Conservation (phyloP, 1,140 invertebrate genomes). For the Euwallacea fornicatus region DNA sequence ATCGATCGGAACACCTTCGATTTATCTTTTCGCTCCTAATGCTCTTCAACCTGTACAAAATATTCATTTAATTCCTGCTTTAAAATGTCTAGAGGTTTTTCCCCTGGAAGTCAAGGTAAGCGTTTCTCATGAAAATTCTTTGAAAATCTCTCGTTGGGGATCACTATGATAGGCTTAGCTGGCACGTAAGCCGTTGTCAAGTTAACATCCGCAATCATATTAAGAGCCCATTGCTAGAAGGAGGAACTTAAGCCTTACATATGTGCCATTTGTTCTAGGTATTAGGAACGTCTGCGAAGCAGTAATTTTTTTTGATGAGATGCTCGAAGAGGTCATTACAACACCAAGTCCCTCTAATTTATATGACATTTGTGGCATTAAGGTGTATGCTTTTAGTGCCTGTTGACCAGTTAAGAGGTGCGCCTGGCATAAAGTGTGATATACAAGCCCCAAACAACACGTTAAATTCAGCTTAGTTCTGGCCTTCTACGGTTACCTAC, state of each 20-base stretch:
- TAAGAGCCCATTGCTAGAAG: conserved; percentile 8
- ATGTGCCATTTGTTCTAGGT: conserved; percentile 23
- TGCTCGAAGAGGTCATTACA: background rate
- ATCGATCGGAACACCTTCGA: background rate
- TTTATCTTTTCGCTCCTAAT: background rate
- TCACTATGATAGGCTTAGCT: conserved; percentile 33
- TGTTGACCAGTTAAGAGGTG: background rate
- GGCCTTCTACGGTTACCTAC: background rate
- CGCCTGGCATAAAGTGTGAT: background rate
- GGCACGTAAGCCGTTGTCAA: conserved; percentile 21
- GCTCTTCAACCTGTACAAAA: background rate
- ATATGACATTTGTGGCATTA: background rate
- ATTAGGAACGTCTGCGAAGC: background rate
- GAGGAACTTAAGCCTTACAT: conserved; percentile 23
- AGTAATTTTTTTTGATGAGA: background rate
- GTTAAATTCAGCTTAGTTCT: background rate
- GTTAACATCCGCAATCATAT: conserved; percentile 32
- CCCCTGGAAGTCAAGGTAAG: background rate
- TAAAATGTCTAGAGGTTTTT: background rate
- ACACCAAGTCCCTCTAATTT: background rate
- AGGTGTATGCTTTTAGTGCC: background rate
- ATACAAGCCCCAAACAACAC: background rate
- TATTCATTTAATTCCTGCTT: background rate
- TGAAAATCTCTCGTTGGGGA: conserved; percentile 7
- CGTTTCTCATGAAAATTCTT: background rate